Base-by-base conservation (phyloP, 2,797 vertebrate species). In the Silurus lanzhouensis region DNA sequence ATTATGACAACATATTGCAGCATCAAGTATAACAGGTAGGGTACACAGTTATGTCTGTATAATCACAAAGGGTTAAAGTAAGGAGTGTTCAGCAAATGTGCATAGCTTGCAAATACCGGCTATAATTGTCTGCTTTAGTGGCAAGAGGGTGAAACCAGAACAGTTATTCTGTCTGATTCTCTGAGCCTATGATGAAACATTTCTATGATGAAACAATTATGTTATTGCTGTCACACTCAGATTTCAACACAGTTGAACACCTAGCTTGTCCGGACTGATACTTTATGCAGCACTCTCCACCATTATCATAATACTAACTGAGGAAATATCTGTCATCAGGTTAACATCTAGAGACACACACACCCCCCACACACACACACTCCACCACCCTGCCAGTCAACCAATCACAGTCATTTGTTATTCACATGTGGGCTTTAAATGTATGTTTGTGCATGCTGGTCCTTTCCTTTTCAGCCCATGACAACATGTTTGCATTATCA, bases 401-500 rank as follows among this genome's bases (percentile, higher is more conserved):
- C 4, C 78, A 6, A 52, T 1, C 19, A 25, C 66, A 52, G 44
- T 80, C 15, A 27, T 81, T 81, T 27, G 27, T 52, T 63, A 58
- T 17, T 64, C 10, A 25, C 1, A 6, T 57, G 57, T 81, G 60
- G 58, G 27, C 9, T 70, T 79, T 79, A n/a, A 58, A n/a, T 3
- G 57, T 70, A 31, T 84, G 71, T 46, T 57, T 63, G 58, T 79
- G 13, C 76, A 63, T 44, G 76, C 31, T n/a, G 7, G 19, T 44
- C 58, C 20, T 63, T 82, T 80, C 67, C 15, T 74, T 82, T 58
- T 81, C 57, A 85, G 48, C 38, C 46, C 25, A 63, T 87, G 57
- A 80, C 64, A 74, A 84, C 48, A 76, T 84, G 44, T 84, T 81
- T 74, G 63, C 52, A 52, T 85, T 82, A 52, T 80, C 86, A 78